These are phyloP conservation scores for Diorhabda elongata DNA, from an alignment of 1,140 invertebrate species.

Conservation along the genomic window DNA sequence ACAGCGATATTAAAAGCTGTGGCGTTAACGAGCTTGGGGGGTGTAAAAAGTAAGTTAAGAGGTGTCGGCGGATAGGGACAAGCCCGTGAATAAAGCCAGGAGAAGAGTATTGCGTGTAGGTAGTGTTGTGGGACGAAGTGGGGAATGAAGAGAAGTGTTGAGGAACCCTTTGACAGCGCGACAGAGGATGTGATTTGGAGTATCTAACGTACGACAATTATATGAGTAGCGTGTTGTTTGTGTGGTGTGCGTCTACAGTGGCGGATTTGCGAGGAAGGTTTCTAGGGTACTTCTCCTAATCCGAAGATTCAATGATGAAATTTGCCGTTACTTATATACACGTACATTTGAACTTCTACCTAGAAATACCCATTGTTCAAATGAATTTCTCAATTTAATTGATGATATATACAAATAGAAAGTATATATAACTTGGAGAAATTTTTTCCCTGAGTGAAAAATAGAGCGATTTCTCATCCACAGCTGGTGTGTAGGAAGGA, in stretches of 20 bases:
- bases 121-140: constrained; percentile 11
- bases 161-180: constrained; percentile 24
- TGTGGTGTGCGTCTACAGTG: constrained; percentile 20
- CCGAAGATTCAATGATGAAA: too few relatives aligned
- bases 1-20: constrained; percentile 19
- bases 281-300: too few relatives aligned
- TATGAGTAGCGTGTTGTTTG: constrained; percentile 22
- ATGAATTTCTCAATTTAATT: too few relatives aligned
- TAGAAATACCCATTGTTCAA: too few relatives aligned
- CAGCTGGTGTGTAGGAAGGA: too few relatives aligned
- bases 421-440: too few relatives aligned
- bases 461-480: too few relatives aligned
- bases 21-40: constrained; percentile 20
- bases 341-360: too few relatives aligned
- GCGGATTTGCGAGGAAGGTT: not conserved
- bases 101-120: constrained; percentile 4
- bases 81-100: constrained; percentile 11
- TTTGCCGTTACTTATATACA: too few relatives aligned
- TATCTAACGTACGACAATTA: constrained; percentile 34
- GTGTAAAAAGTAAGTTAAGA: constrained; percentile 23
- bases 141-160: constrained; percentile 9
- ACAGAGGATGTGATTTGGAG: constrained; percentile 31
- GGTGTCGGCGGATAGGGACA: constrained; percentile 14
- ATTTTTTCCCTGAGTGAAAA: too few relatives aligned
- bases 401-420: too few relatives aligned